A percentile compares a stretch with the other conserved stretches of the same genome.
phyloP scores from a whole-genome alignment of 2,888 invertebrate species.

The Parnassius orleans region DNA sequence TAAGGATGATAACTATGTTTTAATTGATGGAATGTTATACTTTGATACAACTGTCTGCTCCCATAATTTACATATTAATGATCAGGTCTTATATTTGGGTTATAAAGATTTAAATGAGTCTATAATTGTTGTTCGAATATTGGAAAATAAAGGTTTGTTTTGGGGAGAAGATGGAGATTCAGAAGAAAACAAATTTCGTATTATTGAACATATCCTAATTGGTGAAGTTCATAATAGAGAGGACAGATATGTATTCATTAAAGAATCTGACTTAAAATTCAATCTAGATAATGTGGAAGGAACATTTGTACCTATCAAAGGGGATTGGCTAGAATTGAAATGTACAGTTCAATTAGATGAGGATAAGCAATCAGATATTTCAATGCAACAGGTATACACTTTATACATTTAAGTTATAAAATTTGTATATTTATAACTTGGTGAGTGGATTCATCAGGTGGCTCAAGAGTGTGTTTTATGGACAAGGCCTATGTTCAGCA shows the following conservation, averaged over 20 bases:
- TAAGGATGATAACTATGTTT: slow-evolving; percentile 65
- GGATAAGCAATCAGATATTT: slow-evolving; percentile 67
- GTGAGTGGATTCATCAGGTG: too few relatives aligned
- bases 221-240: slow-evolving; percentile 56
- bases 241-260: slow-evolving; percentile 66
- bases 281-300: slow-evolving; percentile 82
- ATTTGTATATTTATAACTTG: too few relatives aligned
- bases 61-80: slow-evolving; percentile 68
- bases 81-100: slow-evolving; percentile 79
- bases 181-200: slow-evolving; percentile 49
- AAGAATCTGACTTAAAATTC: slow-evolving; percentile 79
- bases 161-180: slow-evolving; percentile 69
- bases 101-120: slow-evolving; percentile 69
- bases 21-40: slow-evolving; percentile 82
- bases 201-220: slow-evolving; percentile 61
- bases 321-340: slow-evolving; percentile 85
- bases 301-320: slow-evolving; percentile 84
- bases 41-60: slow-evolving; percentile 69
- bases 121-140: slow-evolving; percentile 79
- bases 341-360: slow-evolving; percentile 83
- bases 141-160: slow-evolving; percentile 73
- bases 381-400: slow-evolving; percentile 56
- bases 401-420: background rate
- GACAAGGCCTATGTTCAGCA: too few relatives aligned
- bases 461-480: too few relatives aligned